Evolutionary conservation across 2,888 invertebrate genomes (phyloP).

Genomic region (Lepidonotus clava): DNA sequence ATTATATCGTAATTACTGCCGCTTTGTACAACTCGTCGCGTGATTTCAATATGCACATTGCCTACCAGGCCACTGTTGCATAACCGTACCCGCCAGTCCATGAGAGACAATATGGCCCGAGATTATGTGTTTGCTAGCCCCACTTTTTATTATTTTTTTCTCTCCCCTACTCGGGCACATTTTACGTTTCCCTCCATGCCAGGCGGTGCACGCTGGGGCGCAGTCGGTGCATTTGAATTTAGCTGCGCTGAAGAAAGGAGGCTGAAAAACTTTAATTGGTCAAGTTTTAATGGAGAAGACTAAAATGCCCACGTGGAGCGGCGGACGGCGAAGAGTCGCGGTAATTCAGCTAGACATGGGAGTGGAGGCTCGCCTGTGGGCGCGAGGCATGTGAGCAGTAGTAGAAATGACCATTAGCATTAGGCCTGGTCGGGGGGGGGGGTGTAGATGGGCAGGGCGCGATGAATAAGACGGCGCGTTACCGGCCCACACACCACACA

Average conservation of each 20-base stretch:
- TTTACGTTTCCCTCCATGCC: background rate
- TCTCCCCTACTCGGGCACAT: background rate
- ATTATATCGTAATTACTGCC: constrained; percentile 21
- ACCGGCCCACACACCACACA: background rate
- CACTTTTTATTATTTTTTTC: background rate
- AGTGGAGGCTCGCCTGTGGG: background rate
- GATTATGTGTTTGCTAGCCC: constrained; percentile 39
- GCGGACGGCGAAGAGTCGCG: background rate
- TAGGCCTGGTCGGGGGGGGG: background rate
- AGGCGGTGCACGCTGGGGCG: background rate
- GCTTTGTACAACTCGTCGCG: background rate
- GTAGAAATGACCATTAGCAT: background rate
- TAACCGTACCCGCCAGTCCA: background rate
- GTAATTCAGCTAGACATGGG: constrained; percentile 28
- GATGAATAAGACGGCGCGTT: background rate
- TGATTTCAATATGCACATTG: background rate
- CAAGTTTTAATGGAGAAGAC: constrained; percentile 13
- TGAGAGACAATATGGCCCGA: constrained; percentile 14
- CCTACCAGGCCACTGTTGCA: background rate
- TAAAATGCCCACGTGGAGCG: constrained; percentile 7
- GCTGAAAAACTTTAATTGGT: constrained; percentile 45
- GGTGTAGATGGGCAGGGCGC: background rate
- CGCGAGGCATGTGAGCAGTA: background rate
- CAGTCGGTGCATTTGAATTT: constrained; percentile 35
- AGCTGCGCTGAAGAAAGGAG: constrained; percentile 2